phyloP scores from a whole-genome alignment of 1,140 invertebrate genomes.

The Ruditapes philippinarum region DNA sequence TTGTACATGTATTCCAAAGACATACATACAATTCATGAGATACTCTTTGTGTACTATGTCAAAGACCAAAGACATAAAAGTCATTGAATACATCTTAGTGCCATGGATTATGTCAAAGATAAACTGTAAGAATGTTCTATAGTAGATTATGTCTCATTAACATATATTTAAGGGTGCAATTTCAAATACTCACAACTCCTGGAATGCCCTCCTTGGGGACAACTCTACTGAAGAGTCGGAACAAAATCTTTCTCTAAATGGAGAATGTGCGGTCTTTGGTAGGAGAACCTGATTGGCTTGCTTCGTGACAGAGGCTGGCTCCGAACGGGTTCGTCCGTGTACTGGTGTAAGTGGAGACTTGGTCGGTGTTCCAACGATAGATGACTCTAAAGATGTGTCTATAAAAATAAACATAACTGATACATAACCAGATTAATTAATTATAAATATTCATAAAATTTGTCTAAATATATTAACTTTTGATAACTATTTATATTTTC shows the following conservation, averaged over 20 bases:
- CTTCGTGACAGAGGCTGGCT: slow-evolving; percentile 51
- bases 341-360: slow-evolving; percentile 28
- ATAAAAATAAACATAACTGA: not conserved
- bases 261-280: slow-evolving; percentile 14
- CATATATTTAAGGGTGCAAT: too few species aligned
- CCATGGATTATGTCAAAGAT: too few species aligned
- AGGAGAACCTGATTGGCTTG: slow-evolving; percentile 38
- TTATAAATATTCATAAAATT: too few species aligned
- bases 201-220: slow-evolving; percentile 58
- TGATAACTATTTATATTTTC: not conserved
- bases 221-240: slow-evolving; percentile 60
- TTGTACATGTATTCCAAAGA: too few species aligned
- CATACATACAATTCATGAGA: too few species aligned
- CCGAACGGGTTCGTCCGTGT: slow-evolving; percentile 49
- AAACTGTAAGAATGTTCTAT: too few species aligned
- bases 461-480: not conserved
- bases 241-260: slow-evolving; percentile 59
- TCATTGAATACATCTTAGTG: too few species aligned
- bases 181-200: slow-evolving; percentile 66
- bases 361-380: not conserved
- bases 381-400: not conserved
- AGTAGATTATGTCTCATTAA: too few species aligned
- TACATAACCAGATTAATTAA: too few species aligned
- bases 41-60: too few species aligned
- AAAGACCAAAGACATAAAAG: too few species aligned